phyloP scores from a whole-genome alignment of 2,113 vertebrate species.

The Sarotherodon lohbergeri region DNA sequence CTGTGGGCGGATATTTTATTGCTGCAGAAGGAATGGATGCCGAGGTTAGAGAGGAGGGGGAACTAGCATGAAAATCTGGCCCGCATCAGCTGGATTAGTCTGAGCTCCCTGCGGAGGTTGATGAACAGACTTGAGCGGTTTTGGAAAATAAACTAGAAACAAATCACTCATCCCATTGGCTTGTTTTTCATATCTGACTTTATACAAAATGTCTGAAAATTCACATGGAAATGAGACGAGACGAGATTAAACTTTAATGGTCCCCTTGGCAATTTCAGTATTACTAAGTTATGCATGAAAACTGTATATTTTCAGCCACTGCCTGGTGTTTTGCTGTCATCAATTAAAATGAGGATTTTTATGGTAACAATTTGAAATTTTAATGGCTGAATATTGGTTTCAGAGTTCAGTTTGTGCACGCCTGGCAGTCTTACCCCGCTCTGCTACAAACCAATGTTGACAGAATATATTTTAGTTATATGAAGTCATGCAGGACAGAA shows the following conservation, averaged over 20 bases:
- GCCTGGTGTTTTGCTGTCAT: not conserved
- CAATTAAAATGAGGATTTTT: not conserved
- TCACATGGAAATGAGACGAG: not conserved
- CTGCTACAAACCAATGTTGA: not conserved
- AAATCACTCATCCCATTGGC: not conserved
- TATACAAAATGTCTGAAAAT: not conserved
- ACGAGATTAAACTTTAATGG: not conserved
- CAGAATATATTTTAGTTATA: not conserved
- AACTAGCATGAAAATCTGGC: not conserved
- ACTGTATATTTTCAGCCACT: not conserved
- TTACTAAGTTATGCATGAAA: not conserved
- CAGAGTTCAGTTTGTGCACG: not conserved
- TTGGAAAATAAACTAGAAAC: not conserved
- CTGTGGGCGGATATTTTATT: constrained; percentile 40
- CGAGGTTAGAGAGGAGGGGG: constrained; percentile 6
- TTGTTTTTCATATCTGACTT: not conserved
- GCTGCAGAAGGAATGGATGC: not conserved
- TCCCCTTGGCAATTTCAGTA: not conserved
- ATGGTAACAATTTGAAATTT: not conserved
- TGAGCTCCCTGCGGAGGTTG: not conserved
- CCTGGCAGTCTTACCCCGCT: not conserved
- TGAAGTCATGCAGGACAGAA: not conserved
- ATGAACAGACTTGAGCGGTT: not conserved
- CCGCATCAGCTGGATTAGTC: not conserved
- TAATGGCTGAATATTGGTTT: not conserved